Conservation (phyloP, 1,140 invertebrate genomes). For the Drosophila obscura region DNA sequence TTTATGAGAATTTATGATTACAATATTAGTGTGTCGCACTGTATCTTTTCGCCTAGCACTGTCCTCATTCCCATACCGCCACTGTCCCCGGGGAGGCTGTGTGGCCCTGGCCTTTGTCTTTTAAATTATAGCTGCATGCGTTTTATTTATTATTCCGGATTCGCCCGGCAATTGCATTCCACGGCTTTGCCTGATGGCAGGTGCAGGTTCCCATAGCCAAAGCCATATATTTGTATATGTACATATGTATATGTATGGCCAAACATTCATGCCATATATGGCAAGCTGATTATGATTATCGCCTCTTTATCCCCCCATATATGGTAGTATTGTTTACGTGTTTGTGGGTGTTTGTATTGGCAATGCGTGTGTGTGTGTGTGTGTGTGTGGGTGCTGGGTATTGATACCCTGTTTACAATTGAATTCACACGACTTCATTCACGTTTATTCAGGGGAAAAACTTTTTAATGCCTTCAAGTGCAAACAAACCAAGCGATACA, state of each 20-base stretch:
- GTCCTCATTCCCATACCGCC: neutral
- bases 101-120: conserved; percentile 60
- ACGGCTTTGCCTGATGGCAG: conserved; percentile 23
- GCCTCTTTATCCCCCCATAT: conserved; percentile 32
- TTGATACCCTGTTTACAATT: conserved; percentile 78
- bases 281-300: conserved; percentile 72
- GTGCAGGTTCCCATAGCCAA: conserved; percentile 10
- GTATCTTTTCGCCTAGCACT: conserved; percentile 43
- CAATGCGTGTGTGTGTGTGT: conserved; percentile 22
- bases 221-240: neutral
- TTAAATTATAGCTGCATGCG: conserved; percentile 62
- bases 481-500: conserved; percentile 65
- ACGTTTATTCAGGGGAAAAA: conserved; percentile 72
- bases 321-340: conserved; percentile 9
- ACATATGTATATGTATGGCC: too few species aligned
- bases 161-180: conserved; percentile 43
- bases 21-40: conserved; percentile 81
- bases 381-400: conserved; percentile 54
- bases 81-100: too few species aligned
- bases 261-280: neutral
- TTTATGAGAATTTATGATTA: conserved; percentile 83
- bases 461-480: conserved; percentile 74
- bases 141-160: conserved; percentile 67
- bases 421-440: conserved; percentile 76
- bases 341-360: conserved; percentile 16